Conservation (phyloP, 2,888 invertebrate species). For the Bugula neritina region DNA sequence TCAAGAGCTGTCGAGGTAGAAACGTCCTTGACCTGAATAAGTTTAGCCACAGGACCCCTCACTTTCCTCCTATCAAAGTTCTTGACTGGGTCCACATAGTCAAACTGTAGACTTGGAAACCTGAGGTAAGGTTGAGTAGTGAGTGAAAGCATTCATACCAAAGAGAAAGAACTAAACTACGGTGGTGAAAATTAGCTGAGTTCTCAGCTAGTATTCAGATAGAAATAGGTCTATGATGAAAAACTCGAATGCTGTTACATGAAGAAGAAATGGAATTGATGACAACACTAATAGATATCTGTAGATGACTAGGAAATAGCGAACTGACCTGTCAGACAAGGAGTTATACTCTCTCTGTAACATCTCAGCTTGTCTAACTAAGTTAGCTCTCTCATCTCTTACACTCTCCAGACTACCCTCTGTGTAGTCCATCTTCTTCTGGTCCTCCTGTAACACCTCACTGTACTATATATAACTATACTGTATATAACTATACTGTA, state of each 20-base stretch:
- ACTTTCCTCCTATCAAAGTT: slow-evolving; percentile 57
- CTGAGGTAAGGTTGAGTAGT: slow-evolving; percentile 32
- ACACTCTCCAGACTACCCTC: slow-evolving; percentile 61
- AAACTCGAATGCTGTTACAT: too few relatives aligned
- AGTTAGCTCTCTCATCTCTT: slow-evolving; percentile 55
- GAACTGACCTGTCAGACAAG: slow-evolving; percentile 56
- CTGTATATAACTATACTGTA: too few relatives aligned
- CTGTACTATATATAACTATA: too few relatives aligned
- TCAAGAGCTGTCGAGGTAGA: slow-evolving; percentile 72
- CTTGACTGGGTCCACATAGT: slow-evolving; percentile 69
- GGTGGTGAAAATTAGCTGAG: too few relatives aligned
- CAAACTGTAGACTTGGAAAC: slow-evolving; percentile 59
- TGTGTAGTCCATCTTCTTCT: slow-evolving; percentile 57
- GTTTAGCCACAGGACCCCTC: slow-evolving; percentile 70
- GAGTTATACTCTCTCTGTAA: slow-evolving; percentile 60
- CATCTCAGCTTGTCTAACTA: slow-evolving; percentile 59
- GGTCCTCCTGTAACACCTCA: slow-evolving; percentile 53
- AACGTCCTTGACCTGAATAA: slow-evolving; percentile 69
- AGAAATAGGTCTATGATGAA: too few relatives aligned
- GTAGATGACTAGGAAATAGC: too few relatives aligned
- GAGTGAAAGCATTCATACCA: not conserved
- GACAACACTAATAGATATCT: too few relatives aligned
- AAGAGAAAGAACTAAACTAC: not conserved
- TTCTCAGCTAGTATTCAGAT: too few relatives aligned
- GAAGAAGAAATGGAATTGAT: too few relatives aligned